Percentiles rank a stretch among this genome's conserved stretches.
Evolutionary conservation across 2,797 vertebrate species (phyloP).

Genomic region (Remorina albescens): DNA sequence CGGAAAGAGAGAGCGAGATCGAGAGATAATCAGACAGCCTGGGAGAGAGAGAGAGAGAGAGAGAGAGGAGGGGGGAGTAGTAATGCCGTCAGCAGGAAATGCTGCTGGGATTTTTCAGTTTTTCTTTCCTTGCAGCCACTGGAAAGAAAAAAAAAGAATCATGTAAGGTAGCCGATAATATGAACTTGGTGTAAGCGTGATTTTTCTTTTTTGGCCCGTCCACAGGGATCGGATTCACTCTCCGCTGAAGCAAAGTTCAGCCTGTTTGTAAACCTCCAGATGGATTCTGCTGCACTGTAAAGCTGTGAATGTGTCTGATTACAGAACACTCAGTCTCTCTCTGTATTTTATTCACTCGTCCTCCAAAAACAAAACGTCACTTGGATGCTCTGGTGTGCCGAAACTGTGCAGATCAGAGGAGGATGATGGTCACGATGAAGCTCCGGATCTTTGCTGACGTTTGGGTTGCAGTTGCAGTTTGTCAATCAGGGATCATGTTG

Average conservation of each 20-base stretch:
- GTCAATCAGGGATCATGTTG: conserved; percentile 63
- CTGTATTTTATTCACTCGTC: conserved; percentile 57
- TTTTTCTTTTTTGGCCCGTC: conserved; percentile 54
- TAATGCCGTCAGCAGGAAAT: conserved; percentile 64
- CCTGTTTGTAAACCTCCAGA: conserved; percentile 64
- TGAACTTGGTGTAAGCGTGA: conserved; percentile 59
- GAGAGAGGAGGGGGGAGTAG: conserved; percentile 1
- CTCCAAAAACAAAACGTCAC: conserved; percentile 31
- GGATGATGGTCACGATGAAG: conserved; percentile 40
- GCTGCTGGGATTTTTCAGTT: conserved; percentile 50
- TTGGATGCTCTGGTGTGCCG: conserved; percentile 37
- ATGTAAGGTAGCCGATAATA: conserved; percentile 53
- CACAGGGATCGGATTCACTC: conserved; percentile 56
- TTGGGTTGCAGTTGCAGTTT: conserved; percentile 62
- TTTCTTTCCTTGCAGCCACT: conserved; percentile 50
- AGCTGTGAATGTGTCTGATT: conserved; percentile 66
- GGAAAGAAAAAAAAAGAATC: conserved; percentile 18
- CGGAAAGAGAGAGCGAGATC: neutral
- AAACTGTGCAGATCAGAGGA: conserved; percentile 48
- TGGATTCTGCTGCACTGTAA: conserved; percentile 45
- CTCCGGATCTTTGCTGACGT: conserved; percentile 69
- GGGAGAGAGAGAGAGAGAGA: conserved; percentile 17
- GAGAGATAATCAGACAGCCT: conserved; percentile 44
- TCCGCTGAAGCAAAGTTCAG: conserved; percentile 59
- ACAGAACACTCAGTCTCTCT: conserved; percentile 42